Conservation (phyloP, 2,797 vertebrate species). For the Sebastes oblongus region DNA sequence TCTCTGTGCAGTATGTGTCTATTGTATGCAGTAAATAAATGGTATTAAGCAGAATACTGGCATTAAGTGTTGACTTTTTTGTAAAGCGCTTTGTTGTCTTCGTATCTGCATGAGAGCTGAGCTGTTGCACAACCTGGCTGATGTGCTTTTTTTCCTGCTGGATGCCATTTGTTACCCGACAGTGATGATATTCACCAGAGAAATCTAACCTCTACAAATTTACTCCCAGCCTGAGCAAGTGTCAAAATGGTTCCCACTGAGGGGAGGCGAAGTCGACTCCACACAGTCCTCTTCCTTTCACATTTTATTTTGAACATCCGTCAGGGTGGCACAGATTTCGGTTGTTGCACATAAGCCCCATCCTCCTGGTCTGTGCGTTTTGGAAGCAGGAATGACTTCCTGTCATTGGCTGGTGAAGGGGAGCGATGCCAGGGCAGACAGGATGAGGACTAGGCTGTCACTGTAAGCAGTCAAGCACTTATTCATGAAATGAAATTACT, state of each 20-base stretch:
- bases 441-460: slow-evolving; percentile 78
- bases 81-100: background rate
- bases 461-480: slow-evolving; percentile 80
- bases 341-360: slow-evolving; percentile 55
- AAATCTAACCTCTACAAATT: slow-evolving; percentile 15
- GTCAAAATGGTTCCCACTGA: slow-evolving; percentile 9
- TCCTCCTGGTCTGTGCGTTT: slow-evolving; percentile 66
- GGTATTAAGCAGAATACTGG: background rate
- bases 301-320: slow-evolving; percentile 59
- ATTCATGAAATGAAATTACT: slow-evolving; percentile 85
- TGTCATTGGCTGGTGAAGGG: slow-evolving; percentile 65
- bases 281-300: slow-evolving; percentile 32
- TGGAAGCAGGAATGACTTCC: slow-evolving; percentile 69
- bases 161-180: slow-evolving; percentile 9
- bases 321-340: slow-evolving; percentile 55
- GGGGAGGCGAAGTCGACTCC: slow-evolving; percentile 20
- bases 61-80: background rate
- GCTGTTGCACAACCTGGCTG: slow-evolving; percentile 14
- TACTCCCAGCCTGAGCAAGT: slow-evolving; percentile 13
- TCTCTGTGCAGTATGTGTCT: background rate
- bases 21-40: background rate
- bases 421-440: slow-evolving; percentile 63
- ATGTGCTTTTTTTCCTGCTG: background rate
- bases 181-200: slow-evolving; percentile 17
- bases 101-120: slow-evolving; percentile 1